Conservation (phyloP, 2,888 invertebrate genomes). For the Prosapia bicincta region DNA sequence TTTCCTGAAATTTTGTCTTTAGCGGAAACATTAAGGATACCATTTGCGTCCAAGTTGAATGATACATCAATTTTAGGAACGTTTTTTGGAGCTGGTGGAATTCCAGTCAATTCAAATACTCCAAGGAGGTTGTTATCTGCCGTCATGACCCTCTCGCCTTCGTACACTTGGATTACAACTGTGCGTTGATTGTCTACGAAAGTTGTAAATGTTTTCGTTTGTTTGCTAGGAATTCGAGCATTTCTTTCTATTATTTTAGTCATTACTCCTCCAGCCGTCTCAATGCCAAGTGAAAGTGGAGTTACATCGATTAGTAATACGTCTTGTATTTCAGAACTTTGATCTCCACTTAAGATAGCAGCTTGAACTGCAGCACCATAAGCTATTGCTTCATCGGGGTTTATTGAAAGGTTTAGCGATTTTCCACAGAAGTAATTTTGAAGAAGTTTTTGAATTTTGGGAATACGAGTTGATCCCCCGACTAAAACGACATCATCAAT, state of each 20-base stretch:
- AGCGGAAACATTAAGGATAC: neutral
- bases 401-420: slow-evolving; percentile 63
- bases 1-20: neutral
- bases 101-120: neutral
- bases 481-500: slow-evolving; percentile 81
- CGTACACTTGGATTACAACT: neutral
- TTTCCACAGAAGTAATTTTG: slow-evolving; percentile 49
- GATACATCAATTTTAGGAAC: slow-evolving; percentile 34
- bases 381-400: slow-evolving; percentile 47
- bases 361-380: neutral
- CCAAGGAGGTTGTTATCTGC: neutral
- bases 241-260: neutral
- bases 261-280: neutral
- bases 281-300: neutral
- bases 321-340: neutral
- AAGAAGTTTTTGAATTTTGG: slow-evolving; percentile 83
- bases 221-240: neutral
- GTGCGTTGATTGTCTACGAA: neutral
- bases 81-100: neutral
- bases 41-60: slow-evolving; percentile 33
- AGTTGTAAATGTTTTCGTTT: neutral
- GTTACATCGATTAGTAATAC: neutral
- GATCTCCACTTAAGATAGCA: too few species aligned
- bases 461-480: slow-evolving; percentile 89
- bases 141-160: neutral